Evolutionary conservation across 2,888 invertebrate species (phyloP), one percentile per base, ranked within the genome.

Genomic region (Drosophila paranaensis): DNA sequence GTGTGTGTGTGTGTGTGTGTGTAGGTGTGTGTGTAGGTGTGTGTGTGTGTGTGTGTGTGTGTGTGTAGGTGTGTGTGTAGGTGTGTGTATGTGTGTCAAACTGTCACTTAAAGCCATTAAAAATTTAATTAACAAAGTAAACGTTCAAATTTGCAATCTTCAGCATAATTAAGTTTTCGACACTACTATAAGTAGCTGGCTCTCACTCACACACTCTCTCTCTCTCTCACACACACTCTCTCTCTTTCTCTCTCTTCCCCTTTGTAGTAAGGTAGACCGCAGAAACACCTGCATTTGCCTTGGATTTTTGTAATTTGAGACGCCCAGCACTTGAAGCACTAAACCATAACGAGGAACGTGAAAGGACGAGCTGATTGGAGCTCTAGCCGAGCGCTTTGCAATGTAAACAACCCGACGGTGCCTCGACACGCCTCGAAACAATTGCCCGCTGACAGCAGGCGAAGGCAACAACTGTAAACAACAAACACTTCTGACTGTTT

Each of bases 111-210:
- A 48, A 56, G 53, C 16, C 79, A 62, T 60, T 73, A 46, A 54
- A 72, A 74, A 61, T 77, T 78, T 74, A 84, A 89, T 87, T 87
- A 79, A 66, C 76, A 87, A 70, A 71, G 72, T 79, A 81, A 77
- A 76, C 77, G 66, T 60, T 71, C 62, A 72, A 76, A 84, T 76
- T 68, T 71, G 58, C 60, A 40, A 60, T 54, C 54, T 57, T 35
- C 48, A 66, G 67, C 62, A 72, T 76, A 72, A 78, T 83, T 74
- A 83, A 74, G 76, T 78, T 86, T 75, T 78, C 51, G 30, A 13
- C 25, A 43, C 14, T 25, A 54, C 55, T 51, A 25, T 25, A 13
- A 40, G 16, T n/a, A 35, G 20, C 40, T 35, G 16, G 0, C 35
- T 42, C 30, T 33, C 37, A 25, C 27, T 39, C 10, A 14, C 58